A percentile compares a stretch with the other conserved stretches of the same genome.
Evolutionary conservation across 2,113 vertebrate species (phyloP).

Genomic region (Dicerorhinus sumatrensis): DNA sequence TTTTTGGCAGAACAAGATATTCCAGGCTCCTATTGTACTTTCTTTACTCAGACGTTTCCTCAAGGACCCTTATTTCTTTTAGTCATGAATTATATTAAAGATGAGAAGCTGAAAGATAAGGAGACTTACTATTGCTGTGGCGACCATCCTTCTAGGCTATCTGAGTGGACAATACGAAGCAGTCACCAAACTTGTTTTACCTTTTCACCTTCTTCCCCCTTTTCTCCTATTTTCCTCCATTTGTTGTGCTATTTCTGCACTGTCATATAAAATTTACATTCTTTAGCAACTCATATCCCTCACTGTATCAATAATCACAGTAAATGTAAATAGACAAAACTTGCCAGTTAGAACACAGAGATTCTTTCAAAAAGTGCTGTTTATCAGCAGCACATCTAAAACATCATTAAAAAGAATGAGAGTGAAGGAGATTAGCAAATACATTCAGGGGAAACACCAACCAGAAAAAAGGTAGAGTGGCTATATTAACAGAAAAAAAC

Average conservation of each 20-base stretch:
- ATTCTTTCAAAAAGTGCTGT: neutral
- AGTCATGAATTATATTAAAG: neutral
- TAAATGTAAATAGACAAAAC: neutral
- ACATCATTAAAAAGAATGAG: neutral
- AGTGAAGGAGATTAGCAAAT: neutral
- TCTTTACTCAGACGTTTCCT: neutral
- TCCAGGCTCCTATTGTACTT: neutral
- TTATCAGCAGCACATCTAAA: neutral
- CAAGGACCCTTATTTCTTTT: neutral
- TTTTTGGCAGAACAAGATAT: neutral
- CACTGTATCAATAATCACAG: neutral
- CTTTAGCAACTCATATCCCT: neutral
- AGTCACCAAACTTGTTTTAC: neutral
- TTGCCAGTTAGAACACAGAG: neutral
- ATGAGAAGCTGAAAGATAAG: neutral
- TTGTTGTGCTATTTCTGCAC: neutral
- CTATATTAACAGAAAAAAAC: neutral
- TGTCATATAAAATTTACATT: neutral
- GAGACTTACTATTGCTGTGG: neutral
- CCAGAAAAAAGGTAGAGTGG: neutral
- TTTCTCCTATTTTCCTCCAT: neutral
- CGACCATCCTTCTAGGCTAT: neutral
- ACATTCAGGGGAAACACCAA: neutral
- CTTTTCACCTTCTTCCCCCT: neutral
- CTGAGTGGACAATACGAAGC: neutral